phyloP scores from a whole-genome alignment of 2,113 vertebrate genomes.

The Corythornis madagascariensis region DNA sequence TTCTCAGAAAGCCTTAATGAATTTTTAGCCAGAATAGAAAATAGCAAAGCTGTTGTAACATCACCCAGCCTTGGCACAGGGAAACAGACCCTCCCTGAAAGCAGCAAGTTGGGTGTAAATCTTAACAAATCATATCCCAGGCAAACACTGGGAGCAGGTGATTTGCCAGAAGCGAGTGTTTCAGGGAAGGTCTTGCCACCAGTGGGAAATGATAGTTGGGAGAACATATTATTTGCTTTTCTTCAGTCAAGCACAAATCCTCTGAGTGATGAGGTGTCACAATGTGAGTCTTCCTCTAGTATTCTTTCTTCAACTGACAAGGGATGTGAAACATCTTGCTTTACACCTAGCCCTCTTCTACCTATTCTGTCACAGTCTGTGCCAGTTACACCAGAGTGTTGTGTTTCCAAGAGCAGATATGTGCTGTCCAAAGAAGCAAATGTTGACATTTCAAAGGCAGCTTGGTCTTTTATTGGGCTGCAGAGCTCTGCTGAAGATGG shows the following conservation, averaged over 20 bases:
- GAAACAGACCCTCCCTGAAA: neutral
- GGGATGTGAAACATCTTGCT: neutral
- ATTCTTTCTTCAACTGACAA: neutral
- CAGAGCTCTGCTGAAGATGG: neutral
- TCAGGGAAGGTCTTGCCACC: neutral
- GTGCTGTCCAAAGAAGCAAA: neutral
- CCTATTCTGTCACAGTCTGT: neutral
- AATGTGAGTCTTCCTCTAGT: neutral
- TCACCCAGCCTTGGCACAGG: neutral
- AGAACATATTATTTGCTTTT: neutral
- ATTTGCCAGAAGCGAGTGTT: neutral
- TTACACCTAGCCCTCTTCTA: neutral
- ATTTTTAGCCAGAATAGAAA: conserved; percentile 74
- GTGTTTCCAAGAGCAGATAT: neutral
- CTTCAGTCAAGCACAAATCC: neutral
- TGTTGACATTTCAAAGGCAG: neutral
- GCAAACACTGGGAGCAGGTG: neutral
- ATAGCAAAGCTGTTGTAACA: neutral
- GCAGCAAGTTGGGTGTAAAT: neutral
- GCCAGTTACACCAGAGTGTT: neutral
- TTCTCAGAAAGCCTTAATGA: conserved; percentile 80
- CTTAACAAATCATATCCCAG: neutral
- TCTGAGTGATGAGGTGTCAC: neutral
- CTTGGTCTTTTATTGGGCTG: neutral
- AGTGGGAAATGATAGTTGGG: neutral